Evolutionary conservation across 2,888 invertebrate genomes (phyloP).

Genomic region (Drosophila flavopinicola): DNA sequence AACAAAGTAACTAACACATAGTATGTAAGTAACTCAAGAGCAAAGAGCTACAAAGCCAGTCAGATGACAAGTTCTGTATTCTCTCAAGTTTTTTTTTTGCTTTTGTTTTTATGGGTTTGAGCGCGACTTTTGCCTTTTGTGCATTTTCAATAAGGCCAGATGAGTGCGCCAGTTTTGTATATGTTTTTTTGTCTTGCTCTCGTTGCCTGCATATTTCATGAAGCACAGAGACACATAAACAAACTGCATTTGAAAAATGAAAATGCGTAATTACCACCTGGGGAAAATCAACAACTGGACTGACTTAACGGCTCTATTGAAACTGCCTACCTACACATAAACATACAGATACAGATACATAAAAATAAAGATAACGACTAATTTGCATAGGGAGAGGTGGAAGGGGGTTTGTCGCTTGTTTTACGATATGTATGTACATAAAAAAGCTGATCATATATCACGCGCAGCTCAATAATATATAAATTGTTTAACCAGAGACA

Average conservation of each 20-base stretch:
- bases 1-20: constrained; percentile 2
- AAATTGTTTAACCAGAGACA: constrained; percentile 4
- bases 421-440: constrained; percentile 9
- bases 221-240: constrained; percentile 13
- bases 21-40: constrained; percentile 16
- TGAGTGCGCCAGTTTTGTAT: background rate
- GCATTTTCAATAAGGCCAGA: constrained; percentile 35
- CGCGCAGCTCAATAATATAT: constrained; percentile 20
- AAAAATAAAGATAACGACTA: constrained; percentile 22
- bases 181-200: background rate
- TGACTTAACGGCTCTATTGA: constrained; percentile 18
- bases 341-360: background rate
- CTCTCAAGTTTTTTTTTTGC: background rate
- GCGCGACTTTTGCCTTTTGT: constrained; percentile 22
- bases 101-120: constrained; percentile 1
- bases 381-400: constrained; percentile 11
- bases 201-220: constrained; percentile 43
- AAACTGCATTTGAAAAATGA: constrained; percentile 62
- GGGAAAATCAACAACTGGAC: constrained; percentile 61
- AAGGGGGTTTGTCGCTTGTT: background rate
- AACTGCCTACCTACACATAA: constrained; percentile 5
- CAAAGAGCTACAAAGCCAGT: constrained; percentile 2
- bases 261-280: constrained; percentile 66
- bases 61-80: constrained; percentile 11
- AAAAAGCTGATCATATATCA: constrained; percentile 32